These are phyloP conservation scores for Agrypnia vestita DNA, from an alignment of 1,140 invertebrate species.

Conservation along the genomic window DNA sequence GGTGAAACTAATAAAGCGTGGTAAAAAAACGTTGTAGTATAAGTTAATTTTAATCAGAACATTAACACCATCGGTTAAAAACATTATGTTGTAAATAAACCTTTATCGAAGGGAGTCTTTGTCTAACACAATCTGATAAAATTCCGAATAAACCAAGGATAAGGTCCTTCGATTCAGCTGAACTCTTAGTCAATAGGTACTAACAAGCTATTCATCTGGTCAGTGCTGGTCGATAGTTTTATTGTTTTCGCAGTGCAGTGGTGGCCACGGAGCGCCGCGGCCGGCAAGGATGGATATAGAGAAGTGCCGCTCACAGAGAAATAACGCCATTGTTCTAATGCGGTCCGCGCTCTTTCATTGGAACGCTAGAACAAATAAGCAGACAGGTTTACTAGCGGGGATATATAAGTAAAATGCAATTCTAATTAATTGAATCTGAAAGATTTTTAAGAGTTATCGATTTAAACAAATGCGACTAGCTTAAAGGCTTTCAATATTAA, in stretches of 20 bases:
- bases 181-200: not conserved
- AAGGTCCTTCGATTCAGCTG: no score
- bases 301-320: not conserved
- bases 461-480: no score
- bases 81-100: no score
- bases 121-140: no score
- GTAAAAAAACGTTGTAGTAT: no score
- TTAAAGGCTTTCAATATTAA: no score
- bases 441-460: no score
- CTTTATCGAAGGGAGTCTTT: no score
- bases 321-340: slow-evolving; percentile 19
- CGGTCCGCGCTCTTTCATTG: slow-evolving; percentile 19
- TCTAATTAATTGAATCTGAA: slow-evolving; percentile 1
- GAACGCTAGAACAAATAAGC: not conserved
- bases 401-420: not conserved
- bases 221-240: slow-evolving; percentile 23
- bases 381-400: not conserved
- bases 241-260: slow-evolving; percentile 37
- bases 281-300: not conserved
- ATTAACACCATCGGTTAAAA: no score
- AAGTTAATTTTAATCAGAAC: no score
- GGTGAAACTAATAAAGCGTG: no score
- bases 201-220: slow-evolving; percentile 41
- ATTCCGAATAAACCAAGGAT: no score
- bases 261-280: not conserved